Evolutionary conservation across 2,797 vertebrate genomes (phyloP).

Genomic region (Glossophaga mutica): DNA sequence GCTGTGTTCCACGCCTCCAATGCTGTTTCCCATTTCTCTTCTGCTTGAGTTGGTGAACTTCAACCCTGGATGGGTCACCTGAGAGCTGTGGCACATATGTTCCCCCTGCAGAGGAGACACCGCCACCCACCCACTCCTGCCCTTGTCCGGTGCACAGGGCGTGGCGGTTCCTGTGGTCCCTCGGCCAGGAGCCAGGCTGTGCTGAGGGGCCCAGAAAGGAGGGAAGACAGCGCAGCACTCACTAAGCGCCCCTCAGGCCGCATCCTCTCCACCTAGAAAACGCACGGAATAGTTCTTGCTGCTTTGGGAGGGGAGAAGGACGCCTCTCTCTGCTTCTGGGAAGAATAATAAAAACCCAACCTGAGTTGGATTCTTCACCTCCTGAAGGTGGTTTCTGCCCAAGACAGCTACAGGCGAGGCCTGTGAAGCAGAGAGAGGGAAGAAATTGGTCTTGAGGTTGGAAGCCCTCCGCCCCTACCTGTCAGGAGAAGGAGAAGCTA

Average conservation of each 20-base stretch:
- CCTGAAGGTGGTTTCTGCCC: not conserved
- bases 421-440: not conserved
- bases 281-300: not conserved
- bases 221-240: not conserved
- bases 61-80: not conserved
- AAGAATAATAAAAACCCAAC: not conserved
- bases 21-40: not conserved
- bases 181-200: accelerated
- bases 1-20: not conserved
- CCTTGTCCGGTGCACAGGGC: not conserved
- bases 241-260: not conserved
- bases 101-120: not conserved
- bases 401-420: not conserved
- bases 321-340: not conserved
- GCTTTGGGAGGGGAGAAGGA: not conserved
- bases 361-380: not conserved
- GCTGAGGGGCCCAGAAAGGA: accelerated
- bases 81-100: not conserved
- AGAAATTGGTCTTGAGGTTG: not conserved
- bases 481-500: constrained; percentile 25
- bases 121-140: not conserved
- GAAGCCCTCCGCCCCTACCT: not conserved
- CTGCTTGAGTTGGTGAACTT: not conserved
- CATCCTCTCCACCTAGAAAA: not conserved
- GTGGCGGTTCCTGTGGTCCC: accelerated